Base-by-base conservation (phyloP, 1,140 invertebrate species). In the Cyclargus thomasi region DNA sequence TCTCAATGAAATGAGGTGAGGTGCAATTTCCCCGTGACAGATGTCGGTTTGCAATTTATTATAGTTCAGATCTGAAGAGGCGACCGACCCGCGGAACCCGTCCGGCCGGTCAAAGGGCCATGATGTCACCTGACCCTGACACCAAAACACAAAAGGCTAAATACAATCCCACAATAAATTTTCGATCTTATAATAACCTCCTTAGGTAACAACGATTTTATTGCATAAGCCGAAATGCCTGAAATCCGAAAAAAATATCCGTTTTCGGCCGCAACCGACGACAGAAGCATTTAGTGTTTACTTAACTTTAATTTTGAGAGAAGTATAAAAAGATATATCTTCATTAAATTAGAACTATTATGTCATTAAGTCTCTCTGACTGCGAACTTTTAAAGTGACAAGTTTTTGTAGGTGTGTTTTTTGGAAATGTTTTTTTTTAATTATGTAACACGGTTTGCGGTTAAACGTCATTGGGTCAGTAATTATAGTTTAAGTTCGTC, bases 71-170 rank as follows among this genome's bases (percentile, higher is more conserved):
- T 8, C 53, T 59, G 20, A 57, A 36, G 57, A 66, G 23, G n/a
- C 57, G 65, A n/a, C n/a, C 53, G 53, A 53, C 29, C 29, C 1
- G 36, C 7, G n/a, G n/a, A 57, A 70, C 72, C 67, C 59, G 69
- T 73, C 53, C 14, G 53, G 68, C 72, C 72, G 36, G 72, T 64
- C 53, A 65, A 64, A 67, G 67, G 70, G 65, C 66, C 65, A 29
- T 62, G 74, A 75, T 74, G 68, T 74, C 72, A 76, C 66, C 53
- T 67, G 69, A 66, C 72, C 72, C 17, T 76, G 72, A 65, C 74
- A 73, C 67, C 73, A 53, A n/a, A 36, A 47, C 55, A 73, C 64
- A 76, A 68, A 70, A 65, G 64, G 18, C 23, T 22, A 53, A 36
- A 47, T 21, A 53, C 57, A 67, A 64, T 71, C 67, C 62, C 65